These are phyloP conservation scores for Apotomis turbidana DNA, from an alignment of 2,888 invertebrate species.

Conservation along the genomic window DNA sequence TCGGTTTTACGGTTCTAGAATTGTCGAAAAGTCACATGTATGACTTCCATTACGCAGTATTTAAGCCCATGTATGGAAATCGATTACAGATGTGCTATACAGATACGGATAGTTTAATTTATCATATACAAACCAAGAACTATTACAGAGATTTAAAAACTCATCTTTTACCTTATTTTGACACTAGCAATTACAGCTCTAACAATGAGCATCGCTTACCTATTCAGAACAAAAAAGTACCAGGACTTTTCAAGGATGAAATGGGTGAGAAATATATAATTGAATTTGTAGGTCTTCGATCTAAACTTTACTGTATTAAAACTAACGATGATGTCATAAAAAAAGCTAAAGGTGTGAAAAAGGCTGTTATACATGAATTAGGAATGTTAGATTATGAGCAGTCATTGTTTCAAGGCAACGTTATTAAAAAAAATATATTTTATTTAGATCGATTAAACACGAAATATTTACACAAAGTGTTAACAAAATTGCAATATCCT, in stretches of 20 bases:
- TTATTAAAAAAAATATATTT: constrained; percentile 12
- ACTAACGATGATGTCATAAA: neutral
- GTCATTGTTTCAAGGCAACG: constrained; percentile 9
- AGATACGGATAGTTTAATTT: no score
- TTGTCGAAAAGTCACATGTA: no score
- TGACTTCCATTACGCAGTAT: no score
- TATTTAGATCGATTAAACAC: constrained; percentile 21
- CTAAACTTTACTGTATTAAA: neutral
- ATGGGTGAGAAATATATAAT: neutral
- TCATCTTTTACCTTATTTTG: neutral
- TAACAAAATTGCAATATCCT: constrained; percentile 5
- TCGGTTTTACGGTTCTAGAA: no score
- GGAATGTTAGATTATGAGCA: neutral
- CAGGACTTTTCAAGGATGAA: neutral
- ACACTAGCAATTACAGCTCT: neutral
- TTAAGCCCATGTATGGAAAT: no score
- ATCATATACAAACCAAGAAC: neutral
- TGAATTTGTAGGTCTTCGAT: neutral
- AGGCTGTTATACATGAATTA: no score
- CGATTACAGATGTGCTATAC: no score
- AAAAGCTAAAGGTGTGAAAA: neutral
- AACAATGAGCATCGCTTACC: neutral
- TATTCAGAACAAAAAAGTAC: neutral
- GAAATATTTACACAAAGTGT: constrained; percentile 11
- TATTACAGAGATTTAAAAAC: neutral